phyloP scores from a whole-genome alignment of 2,888 invertebrate genomes.

The Ornithoptera alexandrae region DNA sequence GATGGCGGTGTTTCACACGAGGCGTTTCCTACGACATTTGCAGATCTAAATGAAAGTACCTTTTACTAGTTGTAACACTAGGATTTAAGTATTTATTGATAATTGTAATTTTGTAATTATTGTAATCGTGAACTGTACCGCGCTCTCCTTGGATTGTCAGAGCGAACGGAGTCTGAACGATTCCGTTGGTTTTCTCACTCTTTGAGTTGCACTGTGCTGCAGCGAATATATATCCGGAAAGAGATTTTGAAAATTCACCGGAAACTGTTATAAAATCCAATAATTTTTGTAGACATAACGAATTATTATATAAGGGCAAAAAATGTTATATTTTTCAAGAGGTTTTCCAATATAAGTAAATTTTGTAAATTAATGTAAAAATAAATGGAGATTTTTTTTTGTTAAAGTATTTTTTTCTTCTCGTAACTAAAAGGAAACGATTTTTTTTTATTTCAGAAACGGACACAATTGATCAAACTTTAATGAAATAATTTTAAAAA shows the following conservation, averaged over 20 bases:
- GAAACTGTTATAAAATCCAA: slow-evolving; percentile 14
- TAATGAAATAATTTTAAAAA: no score
- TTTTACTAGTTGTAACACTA: slow-evolving; percentile 67
- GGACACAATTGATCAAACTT: no score
- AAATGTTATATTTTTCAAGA: slow-evolving; percentile 69
- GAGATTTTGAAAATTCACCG: slow-evolving; percentile 4
- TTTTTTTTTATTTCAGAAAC: background rate
- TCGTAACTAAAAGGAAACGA: background rate
- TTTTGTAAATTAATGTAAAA: slow-evolving; percentile 78
- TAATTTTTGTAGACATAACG: slow-evolving; percentile 20
- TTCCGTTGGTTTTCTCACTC: slow-evolving; percentile 1
- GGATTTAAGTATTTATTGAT: slow-evolving; percentile 75
- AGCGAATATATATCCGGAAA: background rate
- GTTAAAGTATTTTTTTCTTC: slow-evolving; percentile 50
- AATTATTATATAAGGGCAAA: slow-evolving; percentile 51
- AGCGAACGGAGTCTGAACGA: slow-evolving; percentile 7
- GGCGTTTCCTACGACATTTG: slow-evolving; percentile 61
- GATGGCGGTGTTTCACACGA: slow-evolving; percentile 54
- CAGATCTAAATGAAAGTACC: slow-evolving; percentile 73
- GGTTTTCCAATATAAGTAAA: slow-evolving; percentile 65
- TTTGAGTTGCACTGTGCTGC: background rate
- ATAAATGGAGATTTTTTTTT: slow-evolving; percentile 74
- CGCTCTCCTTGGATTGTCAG: slow-evolving; percentile 30
- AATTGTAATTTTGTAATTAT: slow-evolving; percentile 66
- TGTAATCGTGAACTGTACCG: slow-evolving; percentile 34